Conservation (phyloP, 2,113 vertebrate species). For the human region DNA sequence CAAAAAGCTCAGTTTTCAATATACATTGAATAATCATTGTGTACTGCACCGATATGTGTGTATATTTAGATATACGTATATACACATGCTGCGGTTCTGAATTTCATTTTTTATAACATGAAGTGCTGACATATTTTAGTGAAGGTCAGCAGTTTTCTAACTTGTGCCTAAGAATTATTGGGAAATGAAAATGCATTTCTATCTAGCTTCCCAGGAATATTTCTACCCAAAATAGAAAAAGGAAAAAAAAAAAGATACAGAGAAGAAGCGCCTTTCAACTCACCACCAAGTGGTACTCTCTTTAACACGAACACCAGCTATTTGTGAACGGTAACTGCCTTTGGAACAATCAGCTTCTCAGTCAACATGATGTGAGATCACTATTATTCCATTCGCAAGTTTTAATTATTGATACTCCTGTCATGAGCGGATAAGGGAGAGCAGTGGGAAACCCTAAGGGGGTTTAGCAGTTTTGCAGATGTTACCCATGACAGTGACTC, state of each 20-base stretch:
- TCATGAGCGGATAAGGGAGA: constrained; percentile 54
- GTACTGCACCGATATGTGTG: constrained; percentile 74
- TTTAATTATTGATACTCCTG: constrained; percentile 48
- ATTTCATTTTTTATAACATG: constrained; percentile 86
- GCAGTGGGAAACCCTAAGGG: constrained; percentile 28
- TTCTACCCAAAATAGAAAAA: constrained; percentile 85
- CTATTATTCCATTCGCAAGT: constrained; percentile 51
- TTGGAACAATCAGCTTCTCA: constrained; percentile 80
- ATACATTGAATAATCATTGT: constrained; percentile 63
- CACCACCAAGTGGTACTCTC: constrained; percentile 84
- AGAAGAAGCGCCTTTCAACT: constrained; percentile 87
- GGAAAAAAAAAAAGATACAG: constrained; percentile 56
- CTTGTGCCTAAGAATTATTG: constrained; percentile 88
- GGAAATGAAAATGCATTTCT: constrained; percentile 85
- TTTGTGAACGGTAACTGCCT: constrained; percentile 83
- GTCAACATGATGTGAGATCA: constrained; percentile 74
- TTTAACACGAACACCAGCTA: constrained; percentile 89
- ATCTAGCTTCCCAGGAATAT: constrained; percentile 86
- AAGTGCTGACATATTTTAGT: constrained; percentile 89
- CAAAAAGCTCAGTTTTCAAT: constrained; percentile 79
- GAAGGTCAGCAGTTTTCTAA: constrained; percentile 87
- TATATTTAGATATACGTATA: constrained; percentile 69
- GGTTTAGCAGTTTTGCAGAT: background rate
- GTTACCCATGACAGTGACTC: constrained; percentile 43
- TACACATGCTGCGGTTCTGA: constrained; percentile 78